Percentiles rank a stretch among this genome's conserved stretches.
Evolutionary conservation across 2,797 vertebrate species (phyloP).

Genomic region (Lindbergichthys nudifrons): DNA sequence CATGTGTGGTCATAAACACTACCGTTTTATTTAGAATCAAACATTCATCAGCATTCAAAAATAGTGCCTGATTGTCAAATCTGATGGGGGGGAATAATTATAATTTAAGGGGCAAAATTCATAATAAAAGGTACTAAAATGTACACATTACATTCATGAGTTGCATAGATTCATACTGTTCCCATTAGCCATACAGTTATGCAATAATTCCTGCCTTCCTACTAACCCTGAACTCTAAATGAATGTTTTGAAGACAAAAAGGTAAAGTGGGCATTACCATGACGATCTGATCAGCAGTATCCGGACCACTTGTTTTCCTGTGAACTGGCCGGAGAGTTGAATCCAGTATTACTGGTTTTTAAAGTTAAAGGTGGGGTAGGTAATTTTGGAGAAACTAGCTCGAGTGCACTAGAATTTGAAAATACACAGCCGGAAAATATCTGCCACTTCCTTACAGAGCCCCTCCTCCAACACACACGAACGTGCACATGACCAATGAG

Average conservation of each 20-base stretch:
- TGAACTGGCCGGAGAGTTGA: slow-evolving; percentile 5
- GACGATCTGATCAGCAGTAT: slow-evolving; percentile 48
- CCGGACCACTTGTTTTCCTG: slow-evolving; percentile 17
- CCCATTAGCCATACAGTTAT: background rate
- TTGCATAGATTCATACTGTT: background rate
- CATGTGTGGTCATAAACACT: background rate
- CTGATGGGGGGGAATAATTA: slow-evolving; percentile 14
- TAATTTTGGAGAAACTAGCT: no score
- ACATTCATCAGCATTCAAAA: slow-evolving; percentile 12
- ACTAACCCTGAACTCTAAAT: background rate
- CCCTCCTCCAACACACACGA: no score
- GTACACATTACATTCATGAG: background rate
- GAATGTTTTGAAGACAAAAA: slow-evolving; percentile 8
- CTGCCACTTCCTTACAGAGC: no score
- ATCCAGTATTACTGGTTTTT: slow-evolving; percentile 77
- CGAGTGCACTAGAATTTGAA: no score
- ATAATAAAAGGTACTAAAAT: slow-evolving; percentile 3
- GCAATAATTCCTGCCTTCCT: background rate
- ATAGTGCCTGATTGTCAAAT: slow-evolving; percentile 12
- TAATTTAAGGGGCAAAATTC: slow-evolving; percentile 20
- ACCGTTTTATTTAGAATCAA: background rate
- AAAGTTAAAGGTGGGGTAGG: no score
- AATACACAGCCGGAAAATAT: no score
- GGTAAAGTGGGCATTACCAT: background rate
- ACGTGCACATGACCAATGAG: no score